Conservation (phyloP, 1,140 invertebrate species). For the Drosophila ohnishii region DNA sequence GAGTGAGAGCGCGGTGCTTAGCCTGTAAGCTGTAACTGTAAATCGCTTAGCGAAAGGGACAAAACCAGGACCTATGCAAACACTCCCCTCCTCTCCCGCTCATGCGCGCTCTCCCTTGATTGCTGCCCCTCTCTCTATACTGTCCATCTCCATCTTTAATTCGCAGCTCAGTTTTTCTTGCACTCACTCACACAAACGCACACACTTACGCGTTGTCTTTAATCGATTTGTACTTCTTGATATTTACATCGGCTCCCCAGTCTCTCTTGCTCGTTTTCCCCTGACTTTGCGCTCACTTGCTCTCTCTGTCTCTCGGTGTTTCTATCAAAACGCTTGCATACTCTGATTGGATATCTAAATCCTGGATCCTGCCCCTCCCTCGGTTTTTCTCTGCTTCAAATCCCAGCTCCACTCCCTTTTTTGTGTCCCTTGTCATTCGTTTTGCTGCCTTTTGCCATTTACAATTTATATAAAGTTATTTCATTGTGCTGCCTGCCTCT, state of each 20-base stretch:
- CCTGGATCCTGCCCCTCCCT: conserved; percentile 63
- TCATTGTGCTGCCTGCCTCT: conserved; percentile 50
- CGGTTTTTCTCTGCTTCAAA: conserved; percentile 21
- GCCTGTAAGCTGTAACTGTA: conserved; percentile 63
- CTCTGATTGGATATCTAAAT: conserved; percentile 81
- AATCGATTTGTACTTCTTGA: conserved; percentile 81
- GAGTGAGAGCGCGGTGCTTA: conserved; percentile 43
- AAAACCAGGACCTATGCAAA: conserved; percentile 76
- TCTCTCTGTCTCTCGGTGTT: conserved; percentile 43
- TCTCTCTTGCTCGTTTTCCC: conserved; percentile 15
- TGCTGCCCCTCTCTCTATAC: conserved; percentile 21
- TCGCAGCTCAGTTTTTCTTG: conserved; percentile 51
- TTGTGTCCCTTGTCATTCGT: conserved; percentile 40
- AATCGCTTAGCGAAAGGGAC: conserved; percentile 64
- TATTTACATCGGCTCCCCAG: conserved; percentile 66
- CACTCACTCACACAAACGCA: conserved; percentile 24
- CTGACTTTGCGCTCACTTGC: background rate
- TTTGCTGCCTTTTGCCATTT: conserved; percentile 58
- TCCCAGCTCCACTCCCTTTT: conserved; percentile 70
- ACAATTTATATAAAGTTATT: conserved; percentile 79
- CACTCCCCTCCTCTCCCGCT: conserved; percentile 53
- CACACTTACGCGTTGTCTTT: conserved; percentile 69
- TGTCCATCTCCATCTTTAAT: conserved; percentile 49
- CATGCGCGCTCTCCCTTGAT: conserved; percentile 45
- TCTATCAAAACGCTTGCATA: conserved; percentile 67